Base-by-base conservation (phyloP, 2,113 vertebrate genomes). In the Laticauda colubrina region DNA sequence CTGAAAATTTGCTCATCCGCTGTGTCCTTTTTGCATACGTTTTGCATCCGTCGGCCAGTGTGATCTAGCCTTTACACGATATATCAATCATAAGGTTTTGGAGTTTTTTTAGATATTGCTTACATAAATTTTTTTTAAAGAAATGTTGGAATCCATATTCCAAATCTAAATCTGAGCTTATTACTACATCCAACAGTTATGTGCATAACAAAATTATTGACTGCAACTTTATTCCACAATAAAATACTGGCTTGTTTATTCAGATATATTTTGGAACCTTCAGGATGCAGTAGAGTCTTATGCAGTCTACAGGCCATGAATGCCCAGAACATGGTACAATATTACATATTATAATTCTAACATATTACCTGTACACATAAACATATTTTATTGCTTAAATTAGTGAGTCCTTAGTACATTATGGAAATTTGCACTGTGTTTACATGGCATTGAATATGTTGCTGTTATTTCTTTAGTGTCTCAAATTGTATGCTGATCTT, bases 391-490 rank as follows among this genome's bases (percentile, higher is more conserved):
- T n/a, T 39, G 15, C 18, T 43, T 89, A 23, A 88, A 51, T 29
- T 21, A 85, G 15, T 48, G 18, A 81, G 8, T 23, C 24, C 43
- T 48, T 24, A 85, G 1, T 39, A 12, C 20, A 39, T 61, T 64
- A 61, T 26, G 43, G 61, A 86, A 26, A 90, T 87, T 93, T 56
- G 55, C n/a, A 64, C 56, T 21, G 26, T 92, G 64, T 89, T 59
- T 92, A 89, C 20, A 89, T 59, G 48, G 24, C 69, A 45, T 26
- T 92, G 34, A 43, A 45, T 59, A 86, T 90, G 45, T 89, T 92
- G 54, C 39, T 14, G 23, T 55, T 85, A 51, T 86, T 92, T 92
- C 23, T 43, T 92, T 56, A 24, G 39, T 81, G 12, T 94, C 23
- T 5, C 26, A 11, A 23, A 91, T 95, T 92, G 64, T n/a, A 51